Percentiles rank a stretch among this genome's conserved stretches.
These are phyloP conservation scores for Aphrocallistes beatrix DNA, from an alignment of 37 sponge, comb jelly and placozoan species.

Conservation along the genomic window DNA sequence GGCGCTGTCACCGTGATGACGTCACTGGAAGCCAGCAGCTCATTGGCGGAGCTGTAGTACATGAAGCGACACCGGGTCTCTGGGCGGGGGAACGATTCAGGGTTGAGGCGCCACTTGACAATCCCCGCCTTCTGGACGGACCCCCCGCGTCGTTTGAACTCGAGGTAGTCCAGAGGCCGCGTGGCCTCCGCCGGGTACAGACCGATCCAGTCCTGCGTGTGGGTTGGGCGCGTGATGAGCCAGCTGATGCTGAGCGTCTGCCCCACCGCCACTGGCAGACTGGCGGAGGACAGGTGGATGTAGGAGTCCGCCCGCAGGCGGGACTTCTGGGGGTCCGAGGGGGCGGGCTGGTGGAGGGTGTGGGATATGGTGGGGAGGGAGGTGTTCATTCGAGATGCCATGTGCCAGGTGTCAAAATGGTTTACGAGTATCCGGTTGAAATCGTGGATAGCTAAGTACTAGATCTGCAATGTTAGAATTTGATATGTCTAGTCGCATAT, in stretches of 20 bases:
- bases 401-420: background rate
- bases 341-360: background rate
- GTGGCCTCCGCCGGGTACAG: background rate
- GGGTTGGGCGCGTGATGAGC: background rate
- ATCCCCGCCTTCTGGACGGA: background rate
- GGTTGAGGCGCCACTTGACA: background rate
- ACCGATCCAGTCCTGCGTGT: background rate
- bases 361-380: background rate
- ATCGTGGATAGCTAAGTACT: background rate
- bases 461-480: background rate
- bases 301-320: background rate
- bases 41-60: background rate
- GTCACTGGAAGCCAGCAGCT: background rate
- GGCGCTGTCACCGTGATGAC: background rate
- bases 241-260: constrained; percentile 6
- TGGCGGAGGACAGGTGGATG: background rate
- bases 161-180: background rate
- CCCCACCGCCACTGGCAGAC: background rate
- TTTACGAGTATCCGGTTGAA: too few relatives aligned
- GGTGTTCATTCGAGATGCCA: background rate
- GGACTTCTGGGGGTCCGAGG: too few relatives aligned
- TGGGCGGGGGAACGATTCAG: background rate
- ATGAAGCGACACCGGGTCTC: background rate
- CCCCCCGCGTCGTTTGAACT: background rate
- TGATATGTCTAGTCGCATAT: too few relatives aligned